These are phyloP conservation scores for Drosophila kuntzei DNA, from an alignment of 2,888 invertebrate genomes.

Conservation along the genomic window DNA sequence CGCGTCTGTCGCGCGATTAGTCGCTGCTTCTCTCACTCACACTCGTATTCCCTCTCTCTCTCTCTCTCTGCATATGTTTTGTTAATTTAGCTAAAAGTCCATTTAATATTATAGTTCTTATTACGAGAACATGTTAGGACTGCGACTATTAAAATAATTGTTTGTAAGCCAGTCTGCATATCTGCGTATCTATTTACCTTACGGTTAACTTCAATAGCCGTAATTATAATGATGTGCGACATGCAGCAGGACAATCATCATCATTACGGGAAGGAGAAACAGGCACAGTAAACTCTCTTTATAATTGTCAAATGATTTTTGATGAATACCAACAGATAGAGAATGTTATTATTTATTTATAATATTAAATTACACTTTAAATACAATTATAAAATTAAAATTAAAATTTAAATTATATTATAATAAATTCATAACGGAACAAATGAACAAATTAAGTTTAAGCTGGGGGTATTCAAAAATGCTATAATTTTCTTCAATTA, in stretches of 20 bases:
- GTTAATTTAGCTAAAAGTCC: constrained; percentile 81
- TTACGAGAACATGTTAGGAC: constrained; percentile 21
- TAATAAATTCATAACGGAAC: too few species aligned
- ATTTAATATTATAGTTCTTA: constrained; percentile 72
- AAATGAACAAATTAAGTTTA: too few species aligned
- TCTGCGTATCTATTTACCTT: not conserved
- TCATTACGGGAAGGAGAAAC: constrained; percentile 41
- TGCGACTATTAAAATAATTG: constrained; percentile 69
- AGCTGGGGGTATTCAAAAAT: too few species aligned
- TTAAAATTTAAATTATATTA: too few species aligned
- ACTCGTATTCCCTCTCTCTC: not conserved
- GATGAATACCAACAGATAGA: constrained; percentile 1
- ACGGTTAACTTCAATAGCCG: constrained; percentile 18
- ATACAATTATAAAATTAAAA: too few species aligned
- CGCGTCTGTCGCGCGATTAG: constrained; percentile 47
- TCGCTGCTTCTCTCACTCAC: constrained; percentile 2
- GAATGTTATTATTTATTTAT: too few species aligned
- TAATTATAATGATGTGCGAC: constrained; percentile 70
- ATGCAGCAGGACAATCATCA: constrained; percentile 63
- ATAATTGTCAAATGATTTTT: constrained; percentile 15
- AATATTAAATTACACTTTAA: too few species aligned
- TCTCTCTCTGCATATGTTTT: constrained; percentile 46
- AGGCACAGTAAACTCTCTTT: constrained; percentile 17
- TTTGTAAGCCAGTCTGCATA: constrained; percentile 41
- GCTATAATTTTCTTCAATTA: not conserved